Conservation (phyloP, 2,113 vertebrate species). For the Xiphophorus maculatus region DNA sequence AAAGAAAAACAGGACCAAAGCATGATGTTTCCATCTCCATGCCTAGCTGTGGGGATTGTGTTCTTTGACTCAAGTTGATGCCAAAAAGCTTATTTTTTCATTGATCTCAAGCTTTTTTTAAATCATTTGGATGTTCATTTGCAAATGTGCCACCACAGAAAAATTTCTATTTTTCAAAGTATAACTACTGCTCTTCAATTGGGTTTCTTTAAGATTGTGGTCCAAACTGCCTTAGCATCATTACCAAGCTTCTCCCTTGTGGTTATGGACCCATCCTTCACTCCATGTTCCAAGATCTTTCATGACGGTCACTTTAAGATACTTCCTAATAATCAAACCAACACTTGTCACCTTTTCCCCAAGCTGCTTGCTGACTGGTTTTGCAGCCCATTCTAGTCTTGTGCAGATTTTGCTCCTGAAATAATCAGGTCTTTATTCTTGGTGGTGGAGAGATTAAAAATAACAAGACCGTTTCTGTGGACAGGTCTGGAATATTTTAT, state of each 20-base stretch:
- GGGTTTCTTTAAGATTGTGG: neutral
- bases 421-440: neutral
- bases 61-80: neutral
- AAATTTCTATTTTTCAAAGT: neutral
- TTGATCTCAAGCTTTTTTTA: too few species aligned
- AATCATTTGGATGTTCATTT: neutral
- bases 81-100: too few species aligned
- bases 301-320: neutral
- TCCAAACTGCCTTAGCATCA: neutral
- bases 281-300: too few species aligned
- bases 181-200: neutral
- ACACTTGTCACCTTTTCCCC: neutral
- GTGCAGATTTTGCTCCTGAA: neutral
- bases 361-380: neutral
- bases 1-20: neutral
- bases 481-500: neutral
- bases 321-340: neutral
- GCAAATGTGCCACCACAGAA: neutral
- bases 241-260: neutral
- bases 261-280: neutral
- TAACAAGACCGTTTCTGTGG: neutral
- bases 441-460: neutral
- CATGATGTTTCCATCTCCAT: neutral
- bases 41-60: neutral
- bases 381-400: neutral